These are phyloP conservation scores for Vanacampus margaritifer DNA, from an alignment of 2,113 vertebrate species.

Conservation along the genomic window DNA sequence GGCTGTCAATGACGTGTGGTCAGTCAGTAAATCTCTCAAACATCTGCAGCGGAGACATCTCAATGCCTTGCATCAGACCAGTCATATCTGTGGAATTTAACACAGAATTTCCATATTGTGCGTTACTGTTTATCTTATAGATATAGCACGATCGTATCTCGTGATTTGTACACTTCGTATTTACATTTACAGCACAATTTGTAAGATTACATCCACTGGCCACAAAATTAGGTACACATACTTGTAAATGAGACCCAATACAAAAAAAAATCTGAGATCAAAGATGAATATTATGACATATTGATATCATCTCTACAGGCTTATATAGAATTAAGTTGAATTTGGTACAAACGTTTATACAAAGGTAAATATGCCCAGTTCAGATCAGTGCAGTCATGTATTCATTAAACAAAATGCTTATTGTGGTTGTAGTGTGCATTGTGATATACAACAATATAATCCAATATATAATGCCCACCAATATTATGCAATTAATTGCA, in stretches of 20 bases:
- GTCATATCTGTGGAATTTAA: neutral
- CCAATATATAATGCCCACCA: no score
- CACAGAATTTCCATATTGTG: neutral
- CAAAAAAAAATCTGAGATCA: neutral
- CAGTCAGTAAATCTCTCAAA: neutral
- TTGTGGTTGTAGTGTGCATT: no score
- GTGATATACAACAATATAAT: no score
- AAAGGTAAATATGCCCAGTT: no score
- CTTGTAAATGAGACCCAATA: neutral
- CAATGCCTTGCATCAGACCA: neutral
- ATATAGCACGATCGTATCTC: neutral
- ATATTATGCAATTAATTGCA: no score
- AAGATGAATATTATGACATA: neutral
- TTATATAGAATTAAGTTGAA: no score
- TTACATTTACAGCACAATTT: neutral
- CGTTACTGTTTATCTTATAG: neutral
- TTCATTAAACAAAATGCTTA: no score
- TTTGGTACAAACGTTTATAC: no score
- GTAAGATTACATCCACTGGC: neutral
- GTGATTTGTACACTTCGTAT: neutral
- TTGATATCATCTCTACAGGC: no score
- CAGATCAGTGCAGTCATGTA: no score
- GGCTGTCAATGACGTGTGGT: neutral
- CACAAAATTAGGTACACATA: neutral
- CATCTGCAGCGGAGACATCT: neutral